These are phyloP conservation scores for Manis crassicaudata DNA, from an alignment of 2,797 vertebrate genomes.

Conservation along the genomic window DNA sequence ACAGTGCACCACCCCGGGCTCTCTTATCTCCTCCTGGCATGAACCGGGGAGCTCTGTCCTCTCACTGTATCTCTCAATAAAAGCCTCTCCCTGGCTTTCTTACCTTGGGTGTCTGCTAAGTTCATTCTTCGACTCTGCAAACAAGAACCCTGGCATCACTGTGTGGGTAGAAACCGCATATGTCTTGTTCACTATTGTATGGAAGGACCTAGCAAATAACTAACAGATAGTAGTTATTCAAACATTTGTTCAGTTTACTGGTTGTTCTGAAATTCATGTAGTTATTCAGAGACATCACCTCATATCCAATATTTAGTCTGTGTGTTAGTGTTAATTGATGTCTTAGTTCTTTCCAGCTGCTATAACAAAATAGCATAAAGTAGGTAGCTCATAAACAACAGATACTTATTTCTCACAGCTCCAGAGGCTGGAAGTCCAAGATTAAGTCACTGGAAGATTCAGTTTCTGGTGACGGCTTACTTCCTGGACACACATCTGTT, in stretches of 20 bases:
- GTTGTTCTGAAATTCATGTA: slow-evolving; percentile 15
- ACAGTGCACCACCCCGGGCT: too few relatives aligned
- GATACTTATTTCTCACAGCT: background rate
- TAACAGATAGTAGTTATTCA: background rate
- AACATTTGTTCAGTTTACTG: background rate
- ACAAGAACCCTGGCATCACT: too few relatives aligned
- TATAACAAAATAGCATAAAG: background rate
- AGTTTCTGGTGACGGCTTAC: background rate
- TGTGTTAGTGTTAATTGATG: background rate
- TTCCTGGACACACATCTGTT: background rate
- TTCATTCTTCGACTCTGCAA: too few relatives aligned
- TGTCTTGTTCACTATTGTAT: background rate
- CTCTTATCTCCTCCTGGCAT: too few relatives aligned
- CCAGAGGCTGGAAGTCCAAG: background rate
- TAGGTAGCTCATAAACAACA: background rate
- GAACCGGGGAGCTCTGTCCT: too few relatives aligned
- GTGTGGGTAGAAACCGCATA: background rate
- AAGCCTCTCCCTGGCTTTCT: too few relatives aligned
- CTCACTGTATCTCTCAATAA: too few relatives aligned
- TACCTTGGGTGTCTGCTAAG: too few relatives aligned
- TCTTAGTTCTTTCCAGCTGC: background rate
- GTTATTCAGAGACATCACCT: background rate
- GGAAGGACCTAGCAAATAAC: background rate
- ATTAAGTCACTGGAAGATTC: background rate
- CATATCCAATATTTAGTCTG: background rate